Evolutionary conservation across 2,113 vertebrate species (phyloP), one percentile per base, ranked within the genome.

Genomic region (Forbesichthys agassizii): DNA sequence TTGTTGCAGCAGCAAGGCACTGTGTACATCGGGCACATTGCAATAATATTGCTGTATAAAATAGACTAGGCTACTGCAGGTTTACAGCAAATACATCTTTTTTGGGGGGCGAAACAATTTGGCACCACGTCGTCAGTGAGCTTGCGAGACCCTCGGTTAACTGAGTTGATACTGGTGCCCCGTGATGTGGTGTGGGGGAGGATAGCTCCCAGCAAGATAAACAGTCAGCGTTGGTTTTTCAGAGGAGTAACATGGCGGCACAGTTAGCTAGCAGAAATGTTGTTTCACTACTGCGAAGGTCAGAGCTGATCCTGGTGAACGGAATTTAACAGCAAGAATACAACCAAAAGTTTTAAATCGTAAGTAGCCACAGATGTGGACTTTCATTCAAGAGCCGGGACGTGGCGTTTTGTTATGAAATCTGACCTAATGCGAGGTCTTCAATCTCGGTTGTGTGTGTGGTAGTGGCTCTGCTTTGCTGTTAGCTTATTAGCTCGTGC

Each of bases 241-340:
- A 85, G 89, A 82, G 79, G 88, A 88, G 88, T 80, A 93, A 94
- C 91, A 94, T 94, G 93, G 93, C 93, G 90, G 91, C 90, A 86
- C 88, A 88, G 89, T 90, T 84, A 91, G 92, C 90, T 88, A 91
- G 88, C 86, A 88, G 80, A 87, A 90, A 89, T 87, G 90, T 91
- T 88, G 91, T 91, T 92, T 85, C 88, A 85, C 87, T 84, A 83
- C 87, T 73, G 86, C 91, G 91, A 93, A 93, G 93, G 92, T 94
- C 93, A 93, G 93, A 90, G 78, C 83, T 48, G 79, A 79, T 82
- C 69, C 77, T 79, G 75, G 74, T 73, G 74, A 79, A 76, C 82
- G 78, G 91, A 64, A 87, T 91, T 88, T 91, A 92, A 85, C 82
- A 69, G 72, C 76, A 74, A 79, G 71, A 80, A 88, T 70, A 58